Evolutionary conservation across 2,797 vertebrate species (phyloP).

Genomic region (Pantherophis alleghaniensis): DNA sequence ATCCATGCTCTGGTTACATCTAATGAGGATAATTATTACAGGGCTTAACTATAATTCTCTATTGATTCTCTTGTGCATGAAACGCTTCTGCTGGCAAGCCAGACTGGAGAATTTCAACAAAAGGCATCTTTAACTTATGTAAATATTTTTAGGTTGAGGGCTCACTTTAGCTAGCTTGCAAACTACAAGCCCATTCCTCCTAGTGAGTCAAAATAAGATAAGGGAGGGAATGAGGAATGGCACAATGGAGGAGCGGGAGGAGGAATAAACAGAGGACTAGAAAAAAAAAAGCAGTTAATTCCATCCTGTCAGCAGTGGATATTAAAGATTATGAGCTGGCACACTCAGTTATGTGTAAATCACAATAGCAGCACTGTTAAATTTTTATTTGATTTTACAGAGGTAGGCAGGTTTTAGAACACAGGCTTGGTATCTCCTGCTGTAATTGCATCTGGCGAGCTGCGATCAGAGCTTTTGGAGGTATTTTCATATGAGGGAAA

Average conservation of each 20-base stretch:
- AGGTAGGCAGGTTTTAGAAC: slow-evolving; percentile 69
- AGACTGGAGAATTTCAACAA: slow-evolving; percentile 69
- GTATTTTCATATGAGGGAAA: slow-evolving; percentile 37
- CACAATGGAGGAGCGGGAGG: slow-evolving; percentile 68
- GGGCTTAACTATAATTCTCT: slow-evolving; percentile 88
- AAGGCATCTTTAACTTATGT: slow-evolving; percentile 72
- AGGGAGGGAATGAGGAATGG: slow-evolving; percentile 82
- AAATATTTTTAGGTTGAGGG: slow-evolving; percentile 60
- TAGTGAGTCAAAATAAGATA: slow-evolving; percentile 70
- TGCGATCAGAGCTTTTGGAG: slow-evolving; percentile 45
- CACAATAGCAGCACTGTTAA: slow-evolving; percentile 91
- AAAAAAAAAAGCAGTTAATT: slow-evolving; percentile 90
- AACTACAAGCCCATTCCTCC: slow-evolving; percentile 66
- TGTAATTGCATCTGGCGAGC: slow-evolving; percentile 58
- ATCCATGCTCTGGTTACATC: slow-evolving; percentile 80
- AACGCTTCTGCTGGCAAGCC: slow-evolving; percentile 75
- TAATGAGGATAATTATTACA: slow-evolving; percentile 94
- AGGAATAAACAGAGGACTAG: not conserved
- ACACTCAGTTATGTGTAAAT: slow-evolving; percentile 75
- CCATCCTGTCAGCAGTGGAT: slow-evolving; percentile 97
- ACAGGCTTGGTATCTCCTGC: slow-evolving; percentile 70
- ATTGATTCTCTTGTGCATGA: slow-evolving; percentile 82
- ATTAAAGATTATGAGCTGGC: slow-evolving; percentile 90
- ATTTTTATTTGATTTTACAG: slow-evolving; percentile 80
- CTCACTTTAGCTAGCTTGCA: slow-evolving; percentile 60